Conservation (phyloP, 2,113 vertebrate genomes). For the Pongo pygmaeus region DNA sequence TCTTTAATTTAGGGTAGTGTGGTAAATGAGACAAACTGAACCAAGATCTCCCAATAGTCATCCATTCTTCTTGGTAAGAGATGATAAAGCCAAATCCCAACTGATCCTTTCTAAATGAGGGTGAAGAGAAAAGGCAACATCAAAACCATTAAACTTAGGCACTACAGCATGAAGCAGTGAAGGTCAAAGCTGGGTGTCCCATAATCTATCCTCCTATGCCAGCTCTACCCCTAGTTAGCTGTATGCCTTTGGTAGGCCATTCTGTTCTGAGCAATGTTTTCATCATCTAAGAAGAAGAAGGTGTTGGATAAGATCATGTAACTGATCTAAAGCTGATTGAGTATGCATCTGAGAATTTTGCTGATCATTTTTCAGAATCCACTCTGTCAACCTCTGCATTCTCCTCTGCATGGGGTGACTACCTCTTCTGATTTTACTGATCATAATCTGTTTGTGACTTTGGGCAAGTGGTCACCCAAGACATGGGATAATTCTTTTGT, state of each 20-base stretch:
- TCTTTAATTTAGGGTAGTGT: background rate
- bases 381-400: background rate
- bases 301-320: background rate
- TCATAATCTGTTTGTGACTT: background rate
- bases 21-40: background rate
- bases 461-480: background rate
- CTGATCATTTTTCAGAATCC: background rate
- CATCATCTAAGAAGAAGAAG: background rate
- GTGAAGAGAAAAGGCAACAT: background rate
- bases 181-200: background rate
- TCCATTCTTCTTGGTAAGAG: background rate
- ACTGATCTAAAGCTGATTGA: background rate
- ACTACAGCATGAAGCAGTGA: background rate
- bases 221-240: background rate
- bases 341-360: background rate
- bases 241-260: background rate
- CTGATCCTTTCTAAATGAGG: background rate
- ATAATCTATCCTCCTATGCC: background rate
- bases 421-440: background rate
- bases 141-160: background rate
- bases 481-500: background rate
- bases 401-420: background rate
- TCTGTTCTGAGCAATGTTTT: background rate
- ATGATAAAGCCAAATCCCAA: background rate
- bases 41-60: background rate